A percentile compares a stretch with the other conserved stretches of the same genome.
Evolutionary conservation across 2,797 vertebrate species (phyloP).

Genomic region (Poliocrania exsul): DNA sequence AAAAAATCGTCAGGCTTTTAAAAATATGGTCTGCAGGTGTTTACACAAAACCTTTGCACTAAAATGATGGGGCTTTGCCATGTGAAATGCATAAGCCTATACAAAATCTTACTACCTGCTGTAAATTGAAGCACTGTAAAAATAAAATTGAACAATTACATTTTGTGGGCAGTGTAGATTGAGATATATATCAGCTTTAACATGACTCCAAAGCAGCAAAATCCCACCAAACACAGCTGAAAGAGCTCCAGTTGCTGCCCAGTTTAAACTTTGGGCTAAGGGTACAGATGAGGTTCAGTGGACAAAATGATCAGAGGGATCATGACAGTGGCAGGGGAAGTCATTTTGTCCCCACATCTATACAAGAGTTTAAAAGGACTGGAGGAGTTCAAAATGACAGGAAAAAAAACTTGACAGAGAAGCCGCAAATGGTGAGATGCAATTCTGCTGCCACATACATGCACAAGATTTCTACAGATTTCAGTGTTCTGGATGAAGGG

Average conservation of each 20-base stretch:
- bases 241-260: neutral
- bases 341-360: neutral
- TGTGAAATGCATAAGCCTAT: conserved; percentile 29
- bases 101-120: conserved; percentile 46
- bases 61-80: conserved; percentile 38
- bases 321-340: neutral
- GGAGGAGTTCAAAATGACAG: neutral
- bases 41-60: conserved; percentile 22
- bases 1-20: neutral
- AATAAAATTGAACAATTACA: conserved; percentile 55
- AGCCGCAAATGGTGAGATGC: neutral
- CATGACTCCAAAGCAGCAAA: conserved; percentile 37
- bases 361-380: neutral
- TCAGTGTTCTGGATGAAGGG: neutral
- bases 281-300: neutral
- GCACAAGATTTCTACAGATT: neutral
- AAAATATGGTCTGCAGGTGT: conserved; percentile 31
- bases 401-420: neutral
- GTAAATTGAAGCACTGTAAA: conserved; percentile 42
- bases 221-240: conserved; percentile 26
- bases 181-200: conserved; percentile 28
- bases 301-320: neutral
- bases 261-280: conserved; percentile 12
- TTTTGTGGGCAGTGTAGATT: conserved; percentile 24
- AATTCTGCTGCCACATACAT: neutral